Base-by-base conservation (phyloP, 2,797 vertebrate species). In the Australoheros facetus region DNA sequence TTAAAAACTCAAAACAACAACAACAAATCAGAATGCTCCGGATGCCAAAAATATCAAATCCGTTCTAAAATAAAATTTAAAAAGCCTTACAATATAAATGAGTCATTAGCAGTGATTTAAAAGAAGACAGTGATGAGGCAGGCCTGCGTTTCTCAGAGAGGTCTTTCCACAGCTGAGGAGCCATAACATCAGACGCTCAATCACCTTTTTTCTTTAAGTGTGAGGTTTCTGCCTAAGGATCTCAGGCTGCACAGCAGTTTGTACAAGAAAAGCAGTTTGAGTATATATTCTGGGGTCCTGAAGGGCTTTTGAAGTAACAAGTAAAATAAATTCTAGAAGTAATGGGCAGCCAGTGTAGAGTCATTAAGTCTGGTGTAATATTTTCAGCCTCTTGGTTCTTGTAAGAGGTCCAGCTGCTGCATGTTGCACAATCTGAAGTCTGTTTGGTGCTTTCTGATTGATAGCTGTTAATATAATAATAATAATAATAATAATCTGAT, bases 201-300 rank as follows among this genome's bases (percentile, higher is more conserved):
- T 13, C 59, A 23, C 58, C 21, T 16, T 45, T 60, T 1, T 34
- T 39, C 58, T 60, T 39, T 39, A 60, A 37, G 1, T n/a, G 37
- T 21, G n/a, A 62, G 1, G 21, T 34, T 5, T 30, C 56, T 57
- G 56, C 14, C 56, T 26, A 16, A 57, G 8, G 16, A 57, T 57
- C 56, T 17, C 2, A 4, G 0, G 34, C 21, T 62, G 34, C n/a
- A 39, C 34, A 16, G 13, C 0, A 1, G 2, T 4, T 60, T 11
- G 32, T 60, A 23, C 3, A 21, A 23, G 3, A 21, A 12, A 32
- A 37, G n/a, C 0, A 62, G 4, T 39, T 37, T 0, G 12, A 42
- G 45, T 21, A 0, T 39, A 23, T 5, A 2, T 62, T 39, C 32
- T 23, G 34, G 34, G 21, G 34, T n/a, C 34, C 7, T 23, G 59